Conservation (phyloP, 2,113 vertebrate genomes). For the Cavia porcellus region DNA sequence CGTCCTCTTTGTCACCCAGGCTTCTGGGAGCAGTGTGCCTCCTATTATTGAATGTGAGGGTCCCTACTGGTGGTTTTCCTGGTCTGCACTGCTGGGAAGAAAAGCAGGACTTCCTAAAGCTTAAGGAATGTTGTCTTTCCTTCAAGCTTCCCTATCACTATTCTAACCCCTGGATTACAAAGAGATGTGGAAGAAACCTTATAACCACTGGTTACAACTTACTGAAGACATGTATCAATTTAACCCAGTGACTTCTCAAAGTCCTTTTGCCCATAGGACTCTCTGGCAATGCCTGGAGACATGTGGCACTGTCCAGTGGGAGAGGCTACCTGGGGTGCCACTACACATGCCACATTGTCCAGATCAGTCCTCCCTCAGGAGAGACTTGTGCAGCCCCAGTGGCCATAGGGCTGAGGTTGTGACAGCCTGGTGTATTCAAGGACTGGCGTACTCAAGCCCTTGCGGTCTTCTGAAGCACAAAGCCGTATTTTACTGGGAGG, state of each 20-base stretch:
- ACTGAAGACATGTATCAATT: neutral
- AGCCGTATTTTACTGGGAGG: neutral
- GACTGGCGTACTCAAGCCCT: neutral
- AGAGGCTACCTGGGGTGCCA: neutral
- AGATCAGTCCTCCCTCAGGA: neutral
- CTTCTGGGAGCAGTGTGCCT: conserved; percentile 50
- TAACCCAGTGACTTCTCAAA: neutral
- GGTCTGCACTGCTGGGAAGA: neutral
- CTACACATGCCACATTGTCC: neutral
- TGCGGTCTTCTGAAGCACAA: neutral
- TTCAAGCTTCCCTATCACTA: conserved; percentile 45
- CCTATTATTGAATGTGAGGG: conserved; percentile 56
- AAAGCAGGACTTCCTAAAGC: neutral
- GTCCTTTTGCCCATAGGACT: neutral
- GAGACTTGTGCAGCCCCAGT: neutral
- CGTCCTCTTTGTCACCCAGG: neutral
- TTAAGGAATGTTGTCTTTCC: conserved; percentile 11
- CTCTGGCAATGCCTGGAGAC: neutral
- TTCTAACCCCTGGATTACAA: neutral
- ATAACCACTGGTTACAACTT: neutral
- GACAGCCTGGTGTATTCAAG: neutral
- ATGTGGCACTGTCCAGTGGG: neutral
- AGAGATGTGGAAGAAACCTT: conserved; percentile 14
- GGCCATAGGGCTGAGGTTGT: neutral
- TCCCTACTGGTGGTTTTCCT: neutral